Evolutionary conservation across 1,140 invertebrate species (phyloP).

Genomic region (Platorchestia sp.): DNA sequence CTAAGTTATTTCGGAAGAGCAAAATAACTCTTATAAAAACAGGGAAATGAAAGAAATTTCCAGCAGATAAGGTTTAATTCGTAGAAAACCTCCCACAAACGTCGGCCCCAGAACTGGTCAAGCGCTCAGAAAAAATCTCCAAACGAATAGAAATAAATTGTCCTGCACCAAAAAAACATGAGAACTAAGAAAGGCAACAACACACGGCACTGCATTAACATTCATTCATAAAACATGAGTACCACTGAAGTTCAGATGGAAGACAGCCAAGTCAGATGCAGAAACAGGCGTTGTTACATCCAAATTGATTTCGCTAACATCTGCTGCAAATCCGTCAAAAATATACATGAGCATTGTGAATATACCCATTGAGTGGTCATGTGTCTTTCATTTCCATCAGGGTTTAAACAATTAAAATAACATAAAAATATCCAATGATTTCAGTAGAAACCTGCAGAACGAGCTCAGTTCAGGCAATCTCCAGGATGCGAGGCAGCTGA

Average conservation of each 20-base stretch:
- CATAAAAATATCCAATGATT: too few species aligned
- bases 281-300: neutral
- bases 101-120: neutral
- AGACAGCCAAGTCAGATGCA: neutral
- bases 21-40: neutral
- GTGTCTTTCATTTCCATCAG: too few species aligned
- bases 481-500: too few species aligned
- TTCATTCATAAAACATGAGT: too few species aligned
- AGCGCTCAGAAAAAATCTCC: neutral
- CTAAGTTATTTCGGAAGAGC: neutral
- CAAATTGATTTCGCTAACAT: neutral
- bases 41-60: neutral
- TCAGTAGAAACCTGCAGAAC: too few species aligned
- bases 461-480: too few species aligned
- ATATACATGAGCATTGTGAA: neutral
- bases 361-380: too few species aligned
- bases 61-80: neutral
- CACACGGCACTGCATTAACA: neutral
- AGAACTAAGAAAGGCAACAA: neutral
- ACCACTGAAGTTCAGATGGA: neutral
- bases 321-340: neutral
- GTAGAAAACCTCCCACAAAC: neutral
- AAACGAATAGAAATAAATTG: too few species aligned
- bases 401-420: too few species aligned
- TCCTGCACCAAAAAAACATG: neutral